Conservation (phyloP, 2,113 vertebrate species). For the Leuciscus idus region DNA sequence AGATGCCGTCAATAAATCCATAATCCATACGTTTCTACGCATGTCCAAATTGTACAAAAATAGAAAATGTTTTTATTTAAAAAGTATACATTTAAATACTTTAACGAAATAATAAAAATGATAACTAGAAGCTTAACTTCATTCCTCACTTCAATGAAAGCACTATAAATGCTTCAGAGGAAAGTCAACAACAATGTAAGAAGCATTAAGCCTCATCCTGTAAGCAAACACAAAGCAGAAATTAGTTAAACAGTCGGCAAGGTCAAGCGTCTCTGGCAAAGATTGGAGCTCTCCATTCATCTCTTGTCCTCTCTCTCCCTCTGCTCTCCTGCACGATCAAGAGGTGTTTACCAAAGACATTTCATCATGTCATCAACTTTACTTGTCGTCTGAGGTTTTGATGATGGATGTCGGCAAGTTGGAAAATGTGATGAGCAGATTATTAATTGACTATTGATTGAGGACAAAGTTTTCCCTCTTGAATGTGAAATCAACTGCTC, state of each 20-base stretch:
- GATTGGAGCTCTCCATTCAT: background rate
- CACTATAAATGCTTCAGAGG: background rate
- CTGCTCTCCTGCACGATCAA: background rate
- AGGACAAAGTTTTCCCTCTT: slow-evolving; percentile 43
- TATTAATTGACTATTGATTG: slow-evolving; percentile 49
- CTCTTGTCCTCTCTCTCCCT: background rate
- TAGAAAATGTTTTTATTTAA: background rate
- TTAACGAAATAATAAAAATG: background rate
- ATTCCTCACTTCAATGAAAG: background rate
- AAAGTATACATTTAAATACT: background rate
- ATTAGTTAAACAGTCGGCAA: slow-evolving; percentile 24
- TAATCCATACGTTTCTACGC: background rate
- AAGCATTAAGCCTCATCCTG: slow-evolving; percentile 23
- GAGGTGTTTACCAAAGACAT: slow-evolving; percentile 17
- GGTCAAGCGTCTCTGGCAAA: background rate
- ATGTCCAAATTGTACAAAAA: background rate
- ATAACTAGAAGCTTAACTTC: background rate
- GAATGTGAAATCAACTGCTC: slow-evolving; percentile 39
- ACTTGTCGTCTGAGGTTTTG: slow-evolving; percentile 18
- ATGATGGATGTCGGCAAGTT: slow-evolving; percentile 36
- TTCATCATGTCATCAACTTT: slow-evolving; percentile 38
- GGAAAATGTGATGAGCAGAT: slow-evolving; percentile 41
- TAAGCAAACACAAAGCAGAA: slow-evolving; percentile 30
- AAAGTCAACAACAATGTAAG: background rate
- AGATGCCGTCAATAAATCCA: background rate